Base-by-base conservation (phyloP, 2,888 invertebrate species). In the Horisme vitalbata region DNA sequence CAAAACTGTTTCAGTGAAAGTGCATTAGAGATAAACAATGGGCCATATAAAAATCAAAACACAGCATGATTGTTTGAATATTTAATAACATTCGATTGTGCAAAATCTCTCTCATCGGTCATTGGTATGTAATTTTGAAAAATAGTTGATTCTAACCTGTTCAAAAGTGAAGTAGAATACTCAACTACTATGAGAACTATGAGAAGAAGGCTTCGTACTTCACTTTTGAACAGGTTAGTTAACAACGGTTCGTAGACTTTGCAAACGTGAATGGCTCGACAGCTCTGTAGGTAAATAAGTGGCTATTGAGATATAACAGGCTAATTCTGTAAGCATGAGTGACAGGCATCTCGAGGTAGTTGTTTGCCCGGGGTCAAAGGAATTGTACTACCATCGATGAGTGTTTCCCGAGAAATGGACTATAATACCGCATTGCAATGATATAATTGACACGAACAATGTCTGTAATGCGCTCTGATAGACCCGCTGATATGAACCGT, bases 281-380 rank as follows among this genome's bases (percentile, higher is more conserved):
- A 54, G 60, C 55, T 70, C 59, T 61, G 62, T 61, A 45, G 44
- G 60, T 57, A 70, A 71, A 76, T 75, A 69, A 71, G 65, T 58
- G 62, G 65, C 63, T 65, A 67, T 69, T 67, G 67, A 68, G 66
- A 59, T 64, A 69, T 74, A 63, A 66, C 71, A 72, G 65, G 62
- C 63, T 63, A 67, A 65, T 70, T 61, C 65, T 65, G 63, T 75
- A 71, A 76, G 64, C 69, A 67, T 71, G 79, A 80, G 71, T 79
- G 78, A 77, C 77, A 73, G 67, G 58, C 61, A 60, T 57, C 61
- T 57, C 59, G 63, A 50, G 56, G 56, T 54, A 55, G 65, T 55
- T 57, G 49, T 49, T 43, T 14, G 76, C 75, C 41, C 63, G 39
- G 47, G 74, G 78, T 69, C 51, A 45, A 55, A 59, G 55, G 64